A percentile compares a stretch with the other conserved stretches of the same genome.
phyloP scores from a whole-genome alignment of 2,797 vertebrate species.

The Delichon dasypus region DNA sequence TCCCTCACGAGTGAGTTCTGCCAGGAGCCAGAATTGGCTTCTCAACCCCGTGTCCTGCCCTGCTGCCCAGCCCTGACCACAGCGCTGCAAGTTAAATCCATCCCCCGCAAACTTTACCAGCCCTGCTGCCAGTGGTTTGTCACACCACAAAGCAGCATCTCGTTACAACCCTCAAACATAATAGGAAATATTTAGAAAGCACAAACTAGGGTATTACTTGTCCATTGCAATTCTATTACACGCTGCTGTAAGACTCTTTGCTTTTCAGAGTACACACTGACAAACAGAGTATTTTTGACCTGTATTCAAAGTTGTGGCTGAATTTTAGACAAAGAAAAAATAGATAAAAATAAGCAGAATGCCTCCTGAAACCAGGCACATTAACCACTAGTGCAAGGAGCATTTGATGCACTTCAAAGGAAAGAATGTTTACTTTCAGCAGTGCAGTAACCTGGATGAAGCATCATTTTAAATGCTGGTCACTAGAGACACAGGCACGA shows the following conservation, averaged over 20 bases:
- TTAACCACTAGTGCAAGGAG: not conserved
- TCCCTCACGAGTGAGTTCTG: not conserved
- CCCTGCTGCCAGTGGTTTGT: not conserved
- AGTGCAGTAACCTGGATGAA: not conserved
- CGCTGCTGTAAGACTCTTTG: not conserved
- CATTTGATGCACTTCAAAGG: not conserved
- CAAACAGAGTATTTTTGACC: not conserved
- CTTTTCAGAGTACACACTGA: not conserved
- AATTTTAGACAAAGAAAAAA: not conserved
- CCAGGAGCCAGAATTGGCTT: not conserved
- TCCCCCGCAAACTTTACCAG: not conserved
- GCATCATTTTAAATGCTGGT: not conserved
- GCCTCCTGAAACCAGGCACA: not conserved
- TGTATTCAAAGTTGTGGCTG: not conserved
- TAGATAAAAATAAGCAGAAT: not conserved
- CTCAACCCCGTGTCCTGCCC: not conserved
- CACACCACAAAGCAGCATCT: not conserved
- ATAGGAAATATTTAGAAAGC: not conserved
- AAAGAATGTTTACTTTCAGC: not conserved
- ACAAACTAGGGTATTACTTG: not conserved
- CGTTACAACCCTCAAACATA: not conserved
- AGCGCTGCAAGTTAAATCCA: not conserved
- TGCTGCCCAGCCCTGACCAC: not conserved
- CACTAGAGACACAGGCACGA: not conserved
- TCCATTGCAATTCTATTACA: not conserved